A percentile compares a stretch with the other conserved stretches of the same genome.
These are phyloP conservation scores for Megaceryle torquata DNA, from an alignment of 2,113 vertebrate genomes.

Conservation along the genomic window DNA sequence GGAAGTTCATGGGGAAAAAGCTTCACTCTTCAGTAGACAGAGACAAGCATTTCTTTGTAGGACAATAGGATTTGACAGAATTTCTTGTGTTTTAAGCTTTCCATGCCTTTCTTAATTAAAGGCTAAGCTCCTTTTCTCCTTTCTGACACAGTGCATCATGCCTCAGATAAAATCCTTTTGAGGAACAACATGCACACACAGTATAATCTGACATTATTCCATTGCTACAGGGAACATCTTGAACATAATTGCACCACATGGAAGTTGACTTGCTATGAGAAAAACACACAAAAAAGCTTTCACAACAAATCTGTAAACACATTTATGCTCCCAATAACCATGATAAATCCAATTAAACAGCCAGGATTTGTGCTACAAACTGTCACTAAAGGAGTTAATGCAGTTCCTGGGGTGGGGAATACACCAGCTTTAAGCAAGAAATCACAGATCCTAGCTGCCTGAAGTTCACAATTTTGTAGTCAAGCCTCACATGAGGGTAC, in stretches of 20 bases:
- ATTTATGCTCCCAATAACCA: slow-evolving; percentile 49
- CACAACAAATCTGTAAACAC: slow-evolving; percentile 64
- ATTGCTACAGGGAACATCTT: slow-evolving; percentile 41
- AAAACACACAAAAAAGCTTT: slow-evolving; percentile 55
- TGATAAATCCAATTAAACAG: slow-evolving; percentile 59
- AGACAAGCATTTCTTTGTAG: background rate
- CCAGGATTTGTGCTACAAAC: slow-evolving; percentile 1
- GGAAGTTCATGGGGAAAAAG: background rate
- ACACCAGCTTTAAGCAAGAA: background rate
- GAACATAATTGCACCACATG: slow-evolving; percentile 46
- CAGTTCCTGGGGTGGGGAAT: background rate
- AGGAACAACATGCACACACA: background rate
- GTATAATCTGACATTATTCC: slow-evolving; percentile 29
- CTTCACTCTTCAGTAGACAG: background rate
- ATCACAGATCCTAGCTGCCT: background rate
- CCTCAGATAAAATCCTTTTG: slow-evolving; percentile 1
- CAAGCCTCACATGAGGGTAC: background rate
- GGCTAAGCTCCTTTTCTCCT: slow-evolving; percentile 12
- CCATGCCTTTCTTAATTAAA: background rate
- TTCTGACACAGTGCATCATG: background rate
- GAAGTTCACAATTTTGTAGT: background rate
- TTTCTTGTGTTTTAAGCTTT: background rate
- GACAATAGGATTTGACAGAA: background rate
- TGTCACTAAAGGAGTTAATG: slow-evolving; percentile 39
- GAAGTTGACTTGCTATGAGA: slow-evolving; percentile 56